Percentiles rank a stretch among this genome's conserved stretches.
Conservation (phyloP, 2,888 invertebrate species). For the Eilema depressum region DNA sequence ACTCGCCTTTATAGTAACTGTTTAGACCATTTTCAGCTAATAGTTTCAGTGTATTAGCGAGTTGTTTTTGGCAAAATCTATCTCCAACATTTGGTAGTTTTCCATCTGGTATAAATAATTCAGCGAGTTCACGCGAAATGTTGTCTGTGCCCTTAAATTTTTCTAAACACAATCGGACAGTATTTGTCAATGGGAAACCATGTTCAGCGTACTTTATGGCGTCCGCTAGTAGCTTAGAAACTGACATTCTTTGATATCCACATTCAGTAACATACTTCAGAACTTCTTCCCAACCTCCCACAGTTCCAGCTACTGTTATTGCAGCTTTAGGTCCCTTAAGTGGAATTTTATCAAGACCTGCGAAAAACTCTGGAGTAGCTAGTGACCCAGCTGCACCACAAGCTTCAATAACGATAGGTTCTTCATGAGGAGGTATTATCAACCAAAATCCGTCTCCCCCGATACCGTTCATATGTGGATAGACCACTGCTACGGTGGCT, state of each 20-base stretch:
- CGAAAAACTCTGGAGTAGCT: slow-evolving; percentile 67
- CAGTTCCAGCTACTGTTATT: slow-evolving; percentile 75
- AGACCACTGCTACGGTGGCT: slow-evolving; percentile 77
- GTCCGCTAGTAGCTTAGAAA: slow-evolving; percentile 68
- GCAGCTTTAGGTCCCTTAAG: slow-evolving; percentile 72
- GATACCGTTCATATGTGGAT: slow-evolving; percentile 80
- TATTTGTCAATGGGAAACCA: slow-evolving; percentile 69
- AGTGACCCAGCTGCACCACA: slow-evolving; percentile 76
- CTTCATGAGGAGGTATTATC: slow-evolving; percentile 74
- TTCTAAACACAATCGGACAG: slow-evolving; percentile 49
- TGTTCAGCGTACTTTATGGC: slow-evolving; percentile 77
- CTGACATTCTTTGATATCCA: slow-evolving; percentile 69
- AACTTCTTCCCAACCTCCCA: slow-evolving; percentile 82
- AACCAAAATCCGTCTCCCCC: slow-evolving; percentile 82
- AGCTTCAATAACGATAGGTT: slow-evolving; percentile 77
- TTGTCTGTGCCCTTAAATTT: slow-evolving; percentile 19
- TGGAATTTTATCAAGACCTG: slow-evolving; percentile 66
- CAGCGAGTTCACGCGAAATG: slow-evolving; percentile 30
- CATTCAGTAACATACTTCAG: slow-evolving; percentile 73
- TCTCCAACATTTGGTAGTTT: slow-evolving; percentile 66
- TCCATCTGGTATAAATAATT: slow-evolving; percentile 63
- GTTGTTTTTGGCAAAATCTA: slow-evolving; percentile 66
- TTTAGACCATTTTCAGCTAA: slow-evolving; percentile 70
- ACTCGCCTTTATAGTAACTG: slow-evolving; percentile 74
- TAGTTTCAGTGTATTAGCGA: slow-evolving; percentile 69